Base-by-base conservation (phyloP, 2,888 invertebrate species). In the Diarsia rubi region DNA sequence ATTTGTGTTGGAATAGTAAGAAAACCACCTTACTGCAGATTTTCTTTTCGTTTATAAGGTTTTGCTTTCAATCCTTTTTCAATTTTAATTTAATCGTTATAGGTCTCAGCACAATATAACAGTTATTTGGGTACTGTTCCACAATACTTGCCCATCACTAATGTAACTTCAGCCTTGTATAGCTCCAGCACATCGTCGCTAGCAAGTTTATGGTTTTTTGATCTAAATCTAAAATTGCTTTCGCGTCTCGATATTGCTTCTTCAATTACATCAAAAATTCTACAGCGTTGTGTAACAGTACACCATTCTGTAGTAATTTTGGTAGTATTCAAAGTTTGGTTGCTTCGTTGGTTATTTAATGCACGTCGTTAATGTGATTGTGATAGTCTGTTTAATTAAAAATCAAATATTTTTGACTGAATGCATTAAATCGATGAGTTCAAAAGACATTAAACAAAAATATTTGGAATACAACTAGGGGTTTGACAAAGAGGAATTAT, bases 151-250 rank as follows among this genome's bases (percentile, higher is more conserved):
- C 73, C 62, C 78, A 72, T 64, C 78, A 80, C 85, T 78, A 82
- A 9, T 31, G n/a, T 73, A 67, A n/a, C 49, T 44, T 31, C 60
- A 47, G 69, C 70, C 31, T 69, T 42, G 47, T 69, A 66, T 59
- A 76, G 47, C 64, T 75, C 54, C 65, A 71, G 90, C 88, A 89
- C 87, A 91, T 87, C 88, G 88, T 90, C 83, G 83, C 88, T 78
- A 82, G 87, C 87, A 89, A 90, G 89, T 94, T 94, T 93, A 94
- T 93, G 92, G 90, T 91, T 90, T 93, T 92, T 90, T 87, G 93
- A 93, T 94, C 91, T 88, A 88, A 94, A 95, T 95, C 95, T 95
- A 90, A 94, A 95, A 95, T 94, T 95, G 92, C 91, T 92, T 94
- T 92, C 89, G 90, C 90, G 85, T 84, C 83, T 84, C 85, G 86